phyloP scores from a whole-genome alignment of 2,888 invertebrate species.

The Alsophila aescularia region DNA sequence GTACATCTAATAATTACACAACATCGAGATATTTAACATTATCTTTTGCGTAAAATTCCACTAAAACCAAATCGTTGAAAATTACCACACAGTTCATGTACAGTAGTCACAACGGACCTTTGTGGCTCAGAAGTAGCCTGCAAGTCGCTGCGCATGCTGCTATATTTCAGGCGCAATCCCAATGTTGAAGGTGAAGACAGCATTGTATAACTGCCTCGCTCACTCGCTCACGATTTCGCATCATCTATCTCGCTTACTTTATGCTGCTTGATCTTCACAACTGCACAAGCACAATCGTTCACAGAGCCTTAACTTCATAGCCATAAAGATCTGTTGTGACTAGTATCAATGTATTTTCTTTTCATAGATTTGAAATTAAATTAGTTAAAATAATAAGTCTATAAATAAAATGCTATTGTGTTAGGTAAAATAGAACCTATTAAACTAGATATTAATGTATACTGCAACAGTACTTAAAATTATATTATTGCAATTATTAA shows the following conservation, averaged over 20 bases:
- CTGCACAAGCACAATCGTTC: too few species aligned
- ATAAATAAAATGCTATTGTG: conserved; percentile 58
- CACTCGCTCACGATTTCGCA: too few species aligned
- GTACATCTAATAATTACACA: conserved; percentile 61
- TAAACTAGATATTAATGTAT: conserved; percentile 47
- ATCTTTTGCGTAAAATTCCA: conserved; percentile 41
- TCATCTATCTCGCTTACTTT: too few species aligned
- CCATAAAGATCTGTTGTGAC: too few species aligned
- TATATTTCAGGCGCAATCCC: too few species aligned
- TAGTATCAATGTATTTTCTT: not conserved
- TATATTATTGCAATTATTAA: conserved; percentile 65
- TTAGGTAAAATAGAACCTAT: conserved; percentile 53
- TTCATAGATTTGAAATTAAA: conserved; percentile 5
- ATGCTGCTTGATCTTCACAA: too few species aligned
- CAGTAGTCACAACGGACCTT: too few species aligned
- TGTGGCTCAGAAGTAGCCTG: too few species aligned
- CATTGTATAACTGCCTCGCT: too few species aligned
- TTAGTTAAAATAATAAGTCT: conserved; percentile 32
- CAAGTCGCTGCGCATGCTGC: too few species aligned
- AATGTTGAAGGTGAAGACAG: too few species aligned
- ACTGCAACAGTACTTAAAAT: conserved; percentile 59
- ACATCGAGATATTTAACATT: conserved; percentile 69
- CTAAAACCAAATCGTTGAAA: conserved; percentile 40
- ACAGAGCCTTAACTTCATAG: too few species aligned
- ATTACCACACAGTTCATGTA: conserved; percentile 20